Conservation (phyloP, 2,888 invertebrate species). For the Ecdyonurus torrentis region DNA sequence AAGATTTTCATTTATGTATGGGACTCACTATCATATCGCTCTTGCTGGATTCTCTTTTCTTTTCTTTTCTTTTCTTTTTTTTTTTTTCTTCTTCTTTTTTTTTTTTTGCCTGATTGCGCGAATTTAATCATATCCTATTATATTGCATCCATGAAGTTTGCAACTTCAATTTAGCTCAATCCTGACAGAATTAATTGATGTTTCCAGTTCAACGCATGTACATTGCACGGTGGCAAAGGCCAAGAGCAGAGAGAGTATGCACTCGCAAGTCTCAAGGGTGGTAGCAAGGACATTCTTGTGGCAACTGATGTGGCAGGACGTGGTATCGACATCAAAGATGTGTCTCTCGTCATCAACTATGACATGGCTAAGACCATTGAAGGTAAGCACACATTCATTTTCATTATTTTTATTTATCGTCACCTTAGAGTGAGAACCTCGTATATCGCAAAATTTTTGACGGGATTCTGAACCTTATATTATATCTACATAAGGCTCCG, state of each 20-base stretch:
- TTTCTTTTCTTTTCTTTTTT: no score
- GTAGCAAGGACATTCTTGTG: conserved; percentile 93
- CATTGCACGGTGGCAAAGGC: conserved; percentile 98
- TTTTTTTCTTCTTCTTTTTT: conserved; percentile 1
- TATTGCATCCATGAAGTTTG: neutral
- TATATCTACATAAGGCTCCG: no score
- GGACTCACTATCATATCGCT: no score
- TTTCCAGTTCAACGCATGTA: conserved; percentile 76
- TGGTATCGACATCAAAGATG: conserved; percentile 99
- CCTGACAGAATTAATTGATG: conserved; percentile 11
- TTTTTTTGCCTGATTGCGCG: conserved; percentile 1
- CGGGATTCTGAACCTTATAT: no score
- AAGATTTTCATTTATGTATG: no score
- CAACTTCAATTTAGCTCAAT: neutral
- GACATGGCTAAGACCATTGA: conserved; percentile 99
- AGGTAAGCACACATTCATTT: conserved; percentile 37
- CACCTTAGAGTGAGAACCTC: no score
- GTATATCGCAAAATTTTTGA: no score
- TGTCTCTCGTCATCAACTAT: conserved; percentile 97
- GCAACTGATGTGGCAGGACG: conserved; percentile 99
- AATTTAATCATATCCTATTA: neutral
- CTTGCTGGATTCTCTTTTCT: no score
- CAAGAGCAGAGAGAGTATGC: conserved; percentile 99
- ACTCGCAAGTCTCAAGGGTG: conserved; percentile 86
- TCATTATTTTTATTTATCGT: no score